Conservation (phyloP, 2,888 invertebrate species). For the Diploptera punctata region DNA sequence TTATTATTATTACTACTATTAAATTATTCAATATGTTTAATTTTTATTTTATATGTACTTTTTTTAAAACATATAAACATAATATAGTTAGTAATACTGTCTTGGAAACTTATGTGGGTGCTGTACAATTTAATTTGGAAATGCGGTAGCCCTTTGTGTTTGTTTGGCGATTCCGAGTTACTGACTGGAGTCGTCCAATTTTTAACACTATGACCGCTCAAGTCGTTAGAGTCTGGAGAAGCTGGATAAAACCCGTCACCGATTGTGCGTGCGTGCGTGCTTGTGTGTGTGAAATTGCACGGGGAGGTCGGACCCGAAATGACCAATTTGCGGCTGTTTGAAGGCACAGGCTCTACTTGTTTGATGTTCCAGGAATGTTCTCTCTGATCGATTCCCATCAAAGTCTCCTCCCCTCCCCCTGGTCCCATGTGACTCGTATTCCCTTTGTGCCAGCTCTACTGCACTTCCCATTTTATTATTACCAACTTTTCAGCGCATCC, state of each 20-base stretch:
- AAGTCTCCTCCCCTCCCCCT: background rate
- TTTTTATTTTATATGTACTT: too few relatives aligned
- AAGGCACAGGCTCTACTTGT: constrained; percentile 1
- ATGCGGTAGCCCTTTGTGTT: too few relatives aligned
- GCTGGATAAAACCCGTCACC: background rate
- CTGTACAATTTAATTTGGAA: too few relatives aligned
- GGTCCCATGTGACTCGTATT: background rate
- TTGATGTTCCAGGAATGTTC: constrained; percentile 11
- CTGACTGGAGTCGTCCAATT: too few relatives aligned
- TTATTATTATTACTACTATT: too few relatives aligned
- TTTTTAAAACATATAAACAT: too few relatives aligned
- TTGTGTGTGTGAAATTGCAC: background rate
- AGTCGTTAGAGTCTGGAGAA: too few relatives aligned
- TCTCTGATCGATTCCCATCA: background rate
- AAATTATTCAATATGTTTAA: too few relatives aligned
- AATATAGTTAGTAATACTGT: too few relatives aligned
- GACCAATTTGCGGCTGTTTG: constrained; percentile 13
- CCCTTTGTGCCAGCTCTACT: background rate
- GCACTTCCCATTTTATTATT: background rate
- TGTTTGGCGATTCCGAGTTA: too few relatives aligned
- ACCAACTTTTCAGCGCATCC: background rate
- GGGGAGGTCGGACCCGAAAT: constrained; percentile 3
- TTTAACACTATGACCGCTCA: too few relatives aligned
- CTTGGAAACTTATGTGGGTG: too few relatives aligned
- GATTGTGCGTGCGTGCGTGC: background rate